phyloP scores from a whole-genome alignment of 1,140 invertebrate species.

The Lordiphosa collinella region DNA sequence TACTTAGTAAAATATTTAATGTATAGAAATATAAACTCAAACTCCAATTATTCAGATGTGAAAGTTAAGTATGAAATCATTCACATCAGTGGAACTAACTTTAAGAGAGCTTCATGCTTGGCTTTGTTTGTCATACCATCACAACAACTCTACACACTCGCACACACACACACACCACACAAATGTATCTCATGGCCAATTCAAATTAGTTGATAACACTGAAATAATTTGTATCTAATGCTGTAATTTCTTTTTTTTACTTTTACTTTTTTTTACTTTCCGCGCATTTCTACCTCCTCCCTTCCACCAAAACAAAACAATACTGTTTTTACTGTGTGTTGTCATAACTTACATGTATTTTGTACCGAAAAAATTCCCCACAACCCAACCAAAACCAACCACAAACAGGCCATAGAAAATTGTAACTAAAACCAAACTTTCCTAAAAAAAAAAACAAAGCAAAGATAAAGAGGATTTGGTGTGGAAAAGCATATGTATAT shows the following conservation, averaged over 20 bases:
- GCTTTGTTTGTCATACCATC: conserved; percentile 24
- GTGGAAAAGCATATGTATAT: conserved; percentile 31
- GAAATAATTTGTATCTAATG: conserved; percentile 73
- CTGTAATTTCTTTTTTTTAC: conserved; percentile 72
- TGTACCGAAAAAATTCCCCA: conserved; percentile 39
- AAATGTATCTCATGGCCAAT: neutral
- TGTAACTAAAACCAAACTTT: conserved; percentile 61
- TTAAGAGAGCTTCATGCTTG: conserved; percentile 31
- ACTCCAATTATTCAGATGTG: conserved; percentile 8
- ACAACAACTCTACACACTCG: conserved; percentile 9
- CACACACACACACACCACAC: conserved; percentile 1
- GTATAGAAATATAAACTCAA: conserved; percentile 19
- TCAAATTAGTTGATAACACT: conserved; percentile 33
- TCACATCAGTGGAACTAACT: conserved; percentile 8
- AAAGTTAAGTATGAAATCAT: no score
- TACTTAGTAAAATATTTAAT: conserved; percentile 14
- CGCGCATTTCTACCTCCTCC: conserved; percentile 47
- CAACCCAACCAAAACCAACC: conserved; percentile 59
- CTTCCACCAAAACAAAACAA: conserved; percentile 27
- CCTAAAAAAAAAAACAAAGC: conserved; percentile 35
- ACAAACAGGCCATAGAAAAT: conserved; percentile 55
- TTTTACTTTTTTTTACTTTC: conserved; percentile 71
- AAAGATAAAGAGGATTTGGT: conserved; percentile 40
- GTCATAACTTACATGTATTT: conserved; percentile 57
- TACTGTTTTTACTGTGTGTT: conserved; percentile 54